These are phyloP conservation scores for Aurelia sp. DNA, from an alignment of 30 jellyfish, hydroid and myxozoan species.

Conservation along the genomic window DNA sequence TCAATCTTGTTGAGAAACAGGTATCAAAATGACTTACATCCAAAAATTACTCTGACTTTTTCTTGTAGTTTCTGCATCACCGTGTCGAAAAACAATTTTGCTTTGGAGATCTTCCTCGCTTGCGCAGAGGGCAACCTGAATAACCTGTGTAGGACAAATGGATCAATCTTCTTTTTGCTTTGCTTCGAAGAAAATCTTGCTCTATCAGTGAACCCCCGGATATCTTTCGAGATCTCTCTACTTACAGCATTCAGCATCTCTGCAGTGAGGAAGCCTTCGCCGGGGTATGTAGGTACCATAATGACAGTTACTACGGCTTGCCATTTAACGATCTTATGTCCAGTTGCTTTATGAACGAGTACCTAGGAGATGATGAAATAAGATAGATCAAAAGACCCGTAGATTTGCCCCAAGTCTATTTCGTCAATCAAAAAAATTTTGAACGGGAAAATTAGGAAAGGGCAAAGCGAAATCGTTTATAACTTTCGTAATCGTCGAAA, in stretches of 20 bases:
- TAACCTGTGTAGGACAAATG: conserved; percentile 78
- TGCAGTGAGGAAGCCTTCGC: conserved; percentile 75
- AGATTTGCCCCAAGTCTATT: too few species aligned
- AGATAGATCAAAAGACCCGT: too few species aligned
- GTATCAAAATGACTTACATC: conserved; percentile 27
- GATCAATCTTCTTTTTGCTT: conserved; percentile 1
- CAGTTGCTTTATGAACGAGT: conserved; percentile 46
- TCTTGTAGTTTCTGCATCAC: conserved; percentile 70
- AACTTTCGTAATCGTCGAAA: too few species aligned
- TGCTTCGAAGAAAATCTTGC: conserved; percentile 63
- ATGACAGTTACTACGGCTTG: conserved; percentile 56
- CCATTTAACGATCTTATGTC: conserved; percentile 38
- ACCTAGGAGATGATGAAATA: neutral
- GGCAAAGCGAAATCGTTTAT: too few species aligned
- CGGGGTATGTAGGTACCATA: conserved; percentile 85
- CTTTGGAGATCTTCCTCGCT: conserved; percentile 77
- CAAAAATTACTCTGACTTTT: conserved; percentile 59
- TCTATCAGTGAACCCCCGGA: conserved; percentile 68
- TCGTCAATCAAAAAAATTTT: too few species aligned
- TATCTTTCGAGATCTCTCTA: conserved; percentile 69
- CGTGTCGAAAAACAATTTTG: conserved; percentile 80
- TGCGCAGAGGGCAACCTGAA: conserved; percentile 71
- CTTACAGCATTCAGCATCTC: conserved; percentile 73
- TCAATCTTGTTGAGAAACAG: too few species aligned
- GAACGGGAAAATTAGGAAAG: too few species aligned